phyloP scores from a whole-genome alignment of 1,140 invertebrate species.

The Aphaenogaster rudis region DNA sequence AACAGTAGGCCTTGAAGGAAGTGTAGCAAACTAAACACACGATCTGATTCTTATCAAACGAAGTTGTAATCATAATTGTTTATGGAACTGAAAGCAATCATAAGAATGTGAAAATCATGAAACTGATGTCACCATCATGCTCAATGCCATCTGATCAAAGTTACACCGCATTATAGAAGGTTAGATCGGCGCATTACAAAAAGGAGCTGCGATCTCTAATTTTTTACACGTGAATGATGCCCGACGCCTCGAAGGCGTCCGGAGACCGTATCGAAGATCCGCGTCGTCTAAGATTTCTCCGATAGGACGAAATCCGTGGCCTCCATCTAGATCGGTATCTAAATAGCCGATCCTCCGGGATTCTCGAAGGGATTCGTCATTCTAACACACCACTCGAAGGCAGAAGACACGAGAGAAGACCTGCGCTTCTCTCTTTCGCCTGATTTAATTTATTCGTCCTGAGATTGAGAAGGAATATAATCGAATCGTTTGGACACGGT shows the following conservation, averaged over 20 bases:
- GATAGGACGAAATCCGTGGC: constrained; percentile 76
- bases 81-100: neutral
- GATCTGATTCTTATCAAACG: neutral
- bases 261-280: constrained; percentile 55
- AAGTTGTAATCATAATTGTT: neutral
- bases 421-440: constrained; percentile 68
- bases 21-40: neutral
- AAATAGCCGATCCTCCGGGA: constrained; percentile 75
- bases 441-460: constrained; percentile 83
- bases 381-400: constrained; percentile 80
- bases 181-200: constrained; percentile 51
- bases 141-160: constrained; percentile 42
- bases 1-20: neutral
- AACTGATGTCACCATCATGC: constrained; percentile 34
- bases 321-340: constrained; percentile 84
- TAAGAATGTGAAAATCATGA: neutral
- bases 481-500: constrained; percentile 32
- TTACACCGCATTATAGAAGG: constrained; percentile 54
- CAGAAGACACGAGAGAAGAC: constrained; percentile 41
- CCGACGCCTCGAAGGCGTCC: constrained; percentile 39
- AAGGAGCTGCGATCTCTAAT: constrained; percentile 51
- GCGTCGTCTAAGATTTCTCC: constrained; percentile 70
- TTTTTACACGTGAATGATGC: constrained; percentile 51
- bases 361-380: constrained; percentile 82
- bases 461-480: constrained; percentile 68